Evolutionary conservation across 2,797 vertebrate species (phyloP).

Genomic region (Podarcis lilfordi): DNA sequence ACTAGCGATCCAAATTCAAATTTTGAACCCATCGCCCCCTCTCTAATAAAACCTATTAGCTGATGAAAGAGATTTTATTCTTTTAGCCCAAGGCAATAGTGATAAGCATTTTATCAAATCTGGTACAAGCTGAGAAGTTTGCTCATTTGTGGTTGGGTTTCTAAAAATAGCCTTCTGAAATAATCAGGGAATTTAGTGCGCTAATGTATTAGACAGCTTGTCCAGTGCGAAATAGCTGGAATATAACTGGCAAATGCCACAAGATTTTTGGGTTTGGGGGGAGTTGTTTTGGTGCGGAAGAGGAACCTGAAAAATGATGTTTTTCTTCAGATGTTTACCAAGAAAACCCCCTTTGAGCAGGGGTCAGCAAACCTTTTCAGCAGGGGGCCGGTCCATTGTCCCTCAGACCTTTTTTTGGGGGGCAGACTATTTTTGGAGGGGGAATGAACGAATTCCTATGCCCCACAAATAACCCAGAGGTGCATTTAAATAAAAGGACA

Average conservation of each 20-base stretch:
- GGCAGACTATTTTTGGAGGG: too few relatives aligned
- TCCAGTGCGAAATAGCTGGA: conserved; percentile 30
- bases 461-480: too few relatives aligned
- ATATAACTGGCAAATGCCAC: neutral
- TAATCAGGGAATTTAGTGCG: conserved; percentile 1
- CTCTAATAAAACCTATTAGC: conserved; percentile 19
- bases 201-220: neutral
- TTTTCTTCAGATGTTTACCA: neutral
- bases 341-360: neutral
- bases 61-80: conserved; percentile 13
- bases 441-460: too few relatives aligned
- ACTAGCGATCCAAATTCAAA: neutral
- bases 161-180: neutral
- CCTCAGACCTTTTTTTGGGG: too few relatives aligned
- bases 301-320: neutral
- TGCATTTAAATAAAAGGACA: too few relatives aligned
- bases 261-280: neutral
- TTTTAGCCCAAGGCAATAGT: neutral
- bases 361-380: too few relatives aligned
- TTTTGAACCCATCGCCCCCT: conserved; percentile 4
- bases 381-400: too few relatives aligned
- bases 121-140: neutral
- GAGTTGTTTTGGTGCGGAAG: neutral
- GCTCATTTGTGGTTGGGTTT: conserved; percentile 2
- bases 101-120: conserved; percentile 31